Evolutionary conservation across 1,140 invertebrate genomes (phyloP).

Genomic region (Tyrophagus putrescentiae): DNA sequence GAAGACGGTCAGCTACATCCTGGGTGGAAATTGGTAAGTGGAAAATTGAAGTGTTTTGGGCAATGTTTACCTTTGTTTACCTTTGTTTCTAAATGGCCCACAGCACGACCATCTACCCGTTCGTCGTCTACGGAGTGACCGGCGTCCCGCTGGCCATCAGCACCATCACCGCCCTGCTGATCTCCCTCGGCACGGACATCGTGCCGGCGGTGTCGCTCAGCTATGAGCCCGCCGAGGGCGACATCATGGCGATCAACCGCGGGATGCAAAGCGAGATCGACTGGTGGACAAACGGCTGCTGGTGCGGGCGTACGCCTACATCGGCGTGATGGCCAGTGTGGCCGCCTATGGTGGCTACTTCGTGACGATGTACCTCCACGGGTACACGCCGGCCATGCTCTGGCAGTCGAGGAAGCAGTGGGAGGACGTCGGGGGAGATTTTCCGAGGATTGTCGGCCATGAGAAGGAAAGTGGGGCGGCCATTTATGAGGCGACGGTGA

Average conservation of each 20-base stretch:
- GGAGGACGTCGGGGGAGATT: slow-evolving; percentile 43
- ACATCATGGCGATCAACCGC: slow-evolving; percentile 71
- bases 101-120: slow-evolving; percentile 98
- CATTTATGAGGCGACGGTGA: too few relatives aligned
- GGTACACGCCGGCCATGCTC: slow-evolving; percentile 98
- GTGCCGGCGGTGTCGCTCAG: slow-evolving; percentile 51
- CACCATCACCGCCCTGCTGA: slow-evolving; percentile 96
- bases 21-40: slow-evolving; percentile 97
- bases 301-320: background rate
- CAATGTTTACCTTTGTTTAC: slow-evolving; percentile 98
- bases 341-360: slow-evolving; percentile 38
- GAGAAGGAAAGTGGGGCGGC: slow-evolving; percentile 41
- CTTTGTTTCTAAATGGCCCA: too few relatives aligned
- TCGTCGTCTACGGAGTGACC: slow-evolving; percentile 90
- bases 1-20: slow-evolving; percentile 97
- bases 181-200: slow-evolving; percentile 99
- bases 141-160: slow-evolving; percentile 92
- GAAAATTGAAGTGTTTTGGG: slow-evolving; percentile 98
- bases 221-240: slow-evolving; percentile 49
- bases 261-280: slow-evolving; percentile 49
- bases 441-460: slow-evolving; percentile 46
- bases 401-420: slow-evolving; percentile 94
- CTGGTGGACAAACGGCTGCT: background rate
- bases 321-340: slow-evolving; percentile 41
- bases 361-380: slow-evolving; percentile 91